phyloP scores from a whole-genome alignment of 1,140 invertebrate species.

The Bombus pyrosoma region DNA sequence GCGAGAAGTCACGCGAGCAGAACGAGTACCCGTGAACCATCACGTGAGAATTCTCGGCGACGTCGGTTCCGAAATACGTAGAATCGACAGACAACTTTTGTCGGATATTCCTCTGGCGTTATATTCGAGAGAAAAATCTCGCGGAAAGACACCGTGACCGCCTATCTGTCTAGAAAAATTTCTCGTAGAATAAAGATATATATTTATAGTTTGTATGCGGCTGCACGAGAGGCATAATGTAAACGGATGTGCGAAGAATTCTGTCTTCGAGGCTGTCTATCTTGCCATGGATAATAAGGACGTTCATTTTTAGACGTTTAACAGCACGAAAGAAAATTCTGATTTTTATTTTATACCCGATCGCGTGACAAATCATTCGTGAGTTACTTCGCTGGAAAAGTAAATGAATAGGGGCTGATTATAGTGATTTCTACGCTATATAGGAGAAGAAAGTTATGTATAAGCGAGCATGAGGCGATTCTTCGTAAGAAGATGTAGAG shows the following conservation, averaged over 20 bases:
- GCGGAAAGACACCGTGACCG: neutral
- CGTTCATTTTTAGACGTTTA: conserved; percentile 6
- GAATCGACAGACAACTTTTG: neutral
- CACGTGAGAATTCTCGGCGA: neutral
- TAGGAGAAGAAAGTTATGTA: too few species aligned
- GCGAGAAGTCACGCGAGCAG: neutral
- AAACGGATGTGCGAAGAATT: neutral
- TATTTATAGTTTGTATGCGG: neutral
- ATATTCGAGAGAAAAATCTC: neutral
- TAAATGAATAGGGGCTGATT: neutral
- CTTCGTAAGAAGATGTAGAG: too few species aligned
- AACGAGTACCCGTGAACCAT: neutral
- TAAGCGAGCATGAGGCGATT: too few species aligned
- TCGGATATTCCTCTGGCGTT: neutral
- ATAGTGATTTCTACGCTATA: too few species aligned
- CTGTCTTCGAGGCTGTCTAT: neutral
- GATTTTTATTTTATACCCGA: neutral
- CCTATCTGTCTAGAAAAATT: neutral
- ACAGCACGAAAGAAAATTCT: neutral
- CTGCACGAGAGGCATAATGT: neutral
- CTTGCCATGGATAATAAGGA: conserved; percentile 8
- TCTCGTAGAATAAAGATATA: neutral
- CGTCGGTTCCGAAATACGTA: neutral
- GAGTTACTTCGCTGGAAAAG: neutral
- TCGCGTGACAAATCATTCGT: neutral